Percentiles rank a stretch among this genome's conserved stretches.
Conservation (phyloP, 1,140 invertebrate genomes). For the Anthonomus grandis region DNA sequence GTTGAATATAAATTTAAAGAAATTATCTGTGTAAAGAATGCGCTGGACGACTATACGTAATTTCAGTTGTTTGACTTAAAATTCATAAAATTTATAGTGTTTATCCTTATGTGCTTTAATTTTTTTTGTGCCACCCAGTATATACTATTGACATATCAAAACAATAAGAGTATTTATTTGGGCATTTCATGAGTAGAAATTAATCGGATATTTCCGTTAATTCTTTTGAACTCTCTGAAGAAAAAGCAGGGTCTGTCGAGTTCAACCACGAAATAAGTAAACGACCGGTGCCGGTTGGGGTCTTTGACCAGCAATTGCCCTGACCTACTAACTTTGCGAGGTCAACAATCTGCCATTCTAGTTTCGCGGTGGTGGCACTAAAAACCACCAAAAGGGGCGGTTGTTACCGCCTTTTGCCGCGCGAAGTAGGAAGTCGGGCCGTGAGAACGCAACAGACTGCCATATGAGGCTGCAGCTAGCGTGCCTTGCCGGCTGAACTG, state of each 20-base stretch:
- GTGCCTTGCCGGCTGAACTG: slow-evolving; percentile 21
- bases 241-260: slow-evolving; percentile 12
- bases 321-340: slow-evolving; percentile 51
- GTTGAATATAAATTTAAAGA: too few relatives aligned
- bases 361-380: slow-evolving; percentile 42
- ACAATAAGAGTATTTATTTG: too few relatives aligned
- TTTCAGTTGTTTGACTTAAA: too few relatives aligned
- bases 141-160: too few relatives aligned
- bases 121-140: too few relatives aligned
- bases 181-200: too few relatives aligned
- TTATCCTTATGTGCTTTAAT: too few relatives aligned
- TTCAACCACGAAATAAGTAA: slow-evolving; percentile 37
- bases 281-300: slow-evolving; percentile 41
- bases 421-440: slow-evolving; percentile 27
- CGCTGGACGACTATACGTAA: too few relatives aligned
- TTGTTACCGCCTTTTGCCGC: slow-evolving; percentile 9
- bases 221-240: slow-evolving; percentile 20
- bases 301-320: slow-evolving; percentile 46
- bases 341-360: slow-evolving; percentile 50
- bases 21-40: too few relatives aligned
- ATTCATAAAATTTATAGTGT: too few relatives aligned
- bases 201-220: slow-evolving; percentile 21
- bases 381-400: slow-evolving; percentile 14
- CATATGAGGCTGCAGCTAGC: slow-evolving; percentile 25
- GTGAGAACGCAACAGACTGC: slow-evolving; percentile 23